Percentiles rank a stretch among this genome's conserved stretches.
These are phyloP conservation scores for Hydriomena furcata DNA, from an alignment of 2,888 invertebrate genomes.

Conservation along the genomic window DNA sequence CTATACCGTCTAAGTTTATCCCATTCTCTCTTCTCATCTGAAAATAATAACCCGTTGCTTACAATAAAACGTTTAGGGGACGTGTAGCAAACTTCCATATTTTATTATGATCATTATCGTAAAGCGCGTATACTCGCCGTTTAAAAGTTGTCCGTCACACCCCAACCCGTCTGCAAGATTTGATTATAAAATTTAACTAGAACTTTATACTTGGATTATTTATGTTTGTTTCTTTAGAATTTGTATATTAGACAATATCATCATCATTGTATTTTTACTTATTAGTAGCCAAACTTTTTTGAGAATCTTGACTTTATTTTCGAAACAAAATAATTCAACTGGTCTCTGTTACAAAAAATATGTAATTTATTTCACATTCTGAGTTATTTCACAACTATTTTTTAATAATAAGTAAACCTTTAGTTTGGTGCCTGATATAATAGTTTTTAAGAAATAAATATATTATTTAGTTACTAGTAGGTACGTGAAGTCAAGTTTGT, in stretches of 20 bases:
- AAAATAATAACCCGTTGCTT: slow-evolving; percentile 62
- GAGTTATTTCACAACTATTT: too few species aligned
- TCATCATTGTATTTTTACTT: neutral
- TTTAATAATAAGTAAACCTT: too few species aligned
- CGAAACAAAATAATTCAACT: too few species aligned
- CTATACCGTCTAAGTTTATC: neutral
- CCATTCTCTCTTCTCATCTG: slow-evolving; percentile 35
- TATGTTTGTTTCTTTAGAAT: slow-evolving; percentile 35
- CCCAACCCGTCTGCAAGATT: slow-evolving; percentile 64
- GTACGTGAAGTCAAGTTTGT: too few species aligned
- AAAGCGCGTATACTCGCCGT: slow-evolving; percentile 66
- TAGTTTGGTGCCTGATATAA: too few species aligned
- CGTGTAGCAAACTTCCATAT: slow-evolving; percentile 79
- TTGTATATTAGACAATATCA: too few species aligned
- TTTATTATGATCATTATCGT: slow-evolving; percentile 83
- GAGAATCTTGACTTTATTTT: too few species aligned
- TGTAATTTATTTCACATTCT: too few species aligned
- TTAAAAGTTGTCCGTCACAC: slow-evolving; percentile 67
- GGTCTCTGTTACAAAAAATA: too few species aligned
- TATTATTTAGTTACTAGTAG: too few species aligned
- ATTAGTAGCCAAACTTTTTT: too few species aligned
- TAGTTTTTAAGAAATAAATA: too few species aligned
- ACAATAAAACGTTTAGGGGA: slow-evolving; percentile 80
- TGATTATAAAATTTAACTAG: slow-evolving; percentile 75
- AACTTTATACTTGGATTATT: slow-evolving; percentile 42